Base-by-base conservation (phyloP, 2,797 vertebrate genomes). In the Microchirus variegatus region DNA sequence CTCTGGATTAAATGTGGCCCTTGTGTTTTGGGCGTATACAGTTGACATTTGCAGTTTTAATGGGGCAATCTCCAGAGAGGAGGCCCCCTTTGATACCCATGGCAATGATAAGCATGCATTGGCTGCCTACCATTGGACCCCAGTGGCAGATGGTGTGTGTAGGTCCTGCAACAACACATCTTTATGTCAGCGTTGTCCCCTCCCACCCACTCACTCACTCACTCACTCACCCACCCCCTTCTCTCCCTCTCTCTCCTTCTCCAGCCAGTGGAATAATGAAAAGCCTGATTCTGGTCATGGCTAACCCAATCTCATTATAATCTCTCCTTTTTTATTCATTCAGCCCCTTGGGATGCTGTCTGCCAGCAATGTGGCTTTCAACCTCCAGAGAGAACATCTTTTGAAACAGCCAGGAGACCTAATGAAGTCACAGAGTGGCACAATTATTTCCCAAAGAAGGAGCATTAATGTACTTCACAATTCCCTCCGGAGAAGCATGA, bases 261-360 rank as follows among this genome's bases (percentile, higher is more conserved):
- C 67, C 78, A 89, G 83, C 88, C 88, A 91, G 72, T 90, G 78
- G 87, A 87, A 93, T 91, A 94, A 93, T 92, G 86, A 90, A 92
- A 90, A 89, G 86, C 87, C 86, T 83, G 90, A 90, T 78, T 90
- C 92, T 93, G 90, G 95, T 95, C 95, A 97, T 84, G 93, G 95
- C 89, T 95, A 94, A 93, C 95, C 95, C 94, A 97, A 97, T 97
- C 96, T 94, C 95, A 96, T 96, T 98, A 97, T 92, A 95, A 92
- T 91, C 92, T 84, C 90, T 87, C 84, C 82, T 90, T 91, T 94
- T 90, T 93, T 94, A 95, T 97, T 95, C 92, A 94, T 94, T 84
- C 81, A 69, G 78, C 90, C 94, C 94, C 93, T 89, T 92, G 93
- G 90, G 95, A 94, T 81, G 93, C 90, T 90, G 91, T 93, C 93